Evolutionary conservation across 1,140 invertebrate genomes (phyloP), one percentile per base, ranked within the genome.

Genomic region (Brachionus rubens): DNA sequence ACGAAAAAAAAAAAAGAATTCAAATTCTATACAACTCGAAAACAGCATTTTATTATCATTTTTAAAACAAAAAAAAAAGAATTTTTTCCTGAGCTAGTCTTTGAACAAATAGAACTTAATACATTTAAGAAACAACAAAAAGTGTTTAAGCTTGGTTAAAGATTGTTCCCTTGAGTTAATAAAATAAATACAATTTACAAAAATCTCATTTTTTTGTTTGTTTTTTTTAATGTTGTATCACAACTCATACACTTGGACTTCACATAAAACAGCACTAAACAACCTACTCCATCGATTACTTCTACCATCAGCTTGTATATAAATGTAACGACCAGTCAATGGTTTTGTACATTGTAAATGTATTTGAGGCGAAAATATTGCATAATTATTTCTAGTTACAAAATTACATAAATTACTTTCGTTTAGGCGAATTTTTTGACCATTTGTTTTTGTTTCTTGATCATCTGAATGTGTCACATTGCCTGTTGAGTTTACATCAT

Each of bases 181-280:
- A 36, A 3, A 36, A 36, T 36, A 5, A 5, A 36, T 9, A 36
- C 33, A 36, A 36, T 36, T 36, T 36, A 36, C 3, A 36, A 36
- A 36, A 59, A 59, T 59, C 30, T 59, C 54, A 33, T 59, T 59
- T 36, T 9, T 5, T 36, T 36, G 33, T 36, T 36, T 36, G 33
- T 5, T 36, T 36, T 36, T 36, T 36, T 36, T 5, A 9, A 9
- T 5, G 16, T 59, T 36, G 28, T 36, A 59, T 43, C 30, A 65
- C 16, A 65, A 41, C 40, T 78, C 80, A 76, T 87, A 88, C n/a
- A 87, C 85, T 80, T 83, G 83, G 10, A 88, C 87, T 81, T 88
- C 87, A 78, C 87, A 88, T 9, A 88, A 79, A 21, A 88, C 84
- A 41, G 87, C 83, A 43, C 84, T 86, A 80, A 87, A 88, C 3